Evolutionary conservation across 2,888 invertebrate species (phyloP), one percentile per base, ranked within the genome.

Genomic region (Eupeodes latifasciatus): DNA sequence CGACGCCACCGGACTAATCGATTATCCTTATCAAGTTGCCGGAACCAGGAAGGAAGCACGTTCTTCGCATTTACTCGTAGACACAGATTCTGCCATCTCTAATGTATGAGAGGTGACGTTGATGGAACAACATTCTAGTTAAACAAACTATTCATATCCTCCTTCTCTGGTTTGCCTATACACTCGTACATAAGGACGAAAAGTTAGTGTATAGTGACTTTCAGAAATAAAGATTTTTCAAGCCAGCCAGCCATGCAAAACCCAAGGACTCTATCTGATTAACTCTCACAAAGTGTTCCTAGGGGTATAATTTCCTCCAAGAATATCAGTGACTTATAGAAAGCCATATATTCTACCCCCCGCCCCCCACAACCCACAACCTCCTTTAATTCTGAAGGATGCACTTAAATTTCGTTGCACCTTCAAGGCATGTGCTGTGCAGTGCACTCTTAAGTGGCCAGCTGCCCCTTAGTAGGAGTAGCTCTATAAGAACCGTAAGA

Each of bases 391-490:
- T 53, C 47, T 34, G 34, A 69, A 76, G 36, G 69, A 69, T 69
- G 77, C 82, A 82, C 64, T 71, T 77, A 62, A 77, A 51, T 49
- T 40, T 59, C 49, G 49, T 71, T 47, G 62, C 82, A 82, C 77
- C 82, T 66, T 53, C 40, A 19, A 77, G 77, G 49, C 55, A 82
- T 64, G 47, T 82, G 82, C 27, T 27, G 27, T 27, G 27, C 27
- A 27, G 27, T 27, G 2, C 77, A 64, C 71, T 71, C 51, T 71
- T 34, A 64, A 82, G 71, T 71, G 76, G 40, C 57, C 27, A 72
- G 77, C 19, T 57, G 62, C 27, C 49, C 36, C 49, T 71, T 49
- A 51, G 62, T 47, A 44, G 16, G n/a, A n/a, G n/a, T n/a, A n/a
- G n/a, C n/a, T 40, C 40, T 27, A 40, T 40, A 4, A 12, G 5